Conservation (phyloP, 2,888 invertebrate genomes). For the Nephrotoma guestfalica region DNA sequence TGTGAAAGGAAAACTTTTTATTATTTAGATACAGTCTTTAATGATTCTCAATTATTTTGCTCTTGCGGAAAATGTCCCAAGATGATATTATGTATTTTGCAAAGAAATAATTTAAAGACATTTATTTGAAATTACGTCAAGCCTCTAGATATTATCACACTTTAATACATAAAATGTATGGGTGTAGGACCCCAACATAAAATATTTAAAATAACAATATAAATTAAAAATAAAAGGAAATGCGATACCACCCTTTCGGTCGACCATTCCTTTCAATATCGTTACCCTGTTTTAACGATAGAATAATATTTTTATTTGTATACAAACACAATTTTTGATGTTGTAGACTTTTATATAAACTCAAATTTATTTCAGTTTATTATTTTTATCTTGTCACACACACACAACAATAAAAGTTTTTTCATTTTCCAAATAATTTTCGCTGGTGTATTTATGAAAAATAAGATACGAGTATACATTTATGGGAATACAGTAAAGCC, state of each 20-base stretch:
- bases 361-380: background rate
- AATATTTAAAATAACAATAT: background rate
- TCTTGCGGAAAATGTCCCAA: background rate
- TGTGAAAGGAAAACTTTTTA: background rate
- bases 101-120: background rate
- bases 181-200: background rate
- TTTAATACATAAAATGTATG: background rate
- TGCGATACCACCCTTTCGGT: background rate
- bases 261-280: background rate
- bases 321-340: background rate
- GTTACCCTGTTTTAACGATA: background rate
- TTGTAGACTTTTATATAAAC: background rate
- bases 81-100: background rate
- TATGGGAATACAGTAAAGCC: background rate
- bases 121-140: background rate
- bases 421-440: background rate
- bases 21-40: background rate
- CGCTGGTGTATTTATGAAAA: background rate
- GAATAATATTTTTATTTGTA: background rate
- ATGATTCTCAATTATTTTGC: background rate
- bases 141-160: background rate
- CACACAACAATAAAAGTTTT: background rate
- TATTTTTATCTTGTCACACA: background rate
- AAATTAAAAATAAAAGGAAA: background rate
- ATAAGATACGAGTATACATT: background rate